Base-by-base conservation (phyloP, 2,888 invertebrate species). In the Dioctria rufipes region DNA sequence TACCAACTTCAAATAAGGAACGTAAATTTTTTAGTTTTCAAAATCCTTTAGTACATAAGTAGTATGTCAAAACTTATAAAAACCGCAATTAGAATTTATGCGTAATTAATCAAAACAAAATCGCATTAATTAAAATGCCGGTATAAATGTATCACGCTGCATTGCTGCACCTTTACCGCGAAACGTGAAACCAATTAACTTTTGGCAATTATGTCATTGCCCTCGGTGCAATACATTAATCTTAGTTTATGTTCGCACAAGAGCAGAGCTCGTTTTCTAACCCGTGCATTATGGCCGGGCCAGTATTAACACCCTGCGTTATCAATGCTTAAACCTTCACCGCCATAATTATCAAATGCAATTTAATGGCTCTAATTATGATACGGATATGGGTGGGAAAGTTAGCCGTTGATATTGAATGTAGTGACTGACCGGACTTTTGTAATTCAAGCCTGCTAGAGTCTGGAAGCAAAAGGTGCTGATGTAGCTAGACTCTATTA, bases 311-410 rank as follows among this genome's bases (percentile, higher is more conserved):
- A 54, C 8, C 54, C 54, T 54, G 54, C 25, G 25, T 11, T 54
- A 54, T 54, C 54, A 54, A n/a, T 54, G 54, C 3, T 54, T 54
- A 54, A 54, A 54, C 11, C 54, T 54, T 54, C 11, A n/a, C 11
- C n/a, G 54, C 54, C 8, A 11, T 54, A 54, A 54, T 54, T 54
- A 54, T 54, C 54, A 54, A 54, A n/a, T 11, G 54, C 54, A 11
- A 11, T 46, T 54, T 54, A 54, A 54, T 54, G 54, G 54, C 54
- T 54, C n/a, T 54, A 11, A 54, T 54, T 54, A 54, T 54, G 54
- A 54, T 54, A 54, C 54, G 54, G 54, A 54, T 54, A 54, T n/a
- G 54, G 54, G 54, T 54, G 54, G 54, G 54, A 54, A 54, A 11
- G 54, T n/a, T 54, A 54, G n/a, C 54, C 11, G 54, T 4, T 25